Conservation (phyloP, 2,888 invertebrate genomes). For the Eristalis intricaria region DNA sequence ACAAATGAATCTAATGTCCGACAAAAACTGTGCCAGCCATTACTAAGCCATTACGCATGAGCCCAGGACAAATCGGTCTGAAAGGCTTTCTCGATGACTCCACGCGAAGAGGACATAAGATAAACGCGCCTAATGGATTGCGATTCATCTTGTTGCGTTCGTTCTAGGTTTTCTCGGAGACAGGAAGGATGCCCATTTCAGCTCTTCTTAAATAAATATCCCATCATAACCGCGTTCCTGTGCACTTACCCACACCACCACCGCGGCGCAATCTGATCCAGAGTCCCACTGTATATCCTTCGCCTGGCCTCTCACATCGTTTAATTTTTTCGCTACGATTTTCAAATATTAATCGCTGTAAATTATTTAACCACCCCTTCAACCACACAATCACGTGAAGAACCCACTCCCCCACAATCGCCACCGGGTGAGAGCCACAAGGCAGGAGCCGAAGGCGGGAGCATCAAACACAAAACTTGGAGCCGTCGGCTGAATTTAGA, state of each 20-base stretch:
- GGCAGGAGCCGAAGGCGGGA: neutral
- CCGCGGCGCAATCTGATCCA: neutral
- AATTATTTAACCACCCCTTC: conserved; percentile 24
- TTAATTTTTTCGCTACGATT: conserved; percentile 9
- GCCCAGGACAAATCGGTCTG: too few relatives aligned
- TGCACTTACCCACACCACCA: neutral
- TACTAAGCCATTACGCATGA: too few relatives aligned
- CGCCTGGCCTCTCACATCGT: conserved; percentile 11
- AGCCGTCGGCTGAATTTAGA: conserved; percentile 23
- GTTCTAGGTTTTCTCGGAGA: neutral
- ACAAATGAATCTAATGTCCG: too few relatives aligned
- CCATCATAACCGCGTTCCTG: neutral
- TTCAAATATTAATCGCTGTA: conserved; percentile 45
- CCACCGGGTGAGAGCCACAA: neutral
- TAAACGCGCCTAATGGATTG: neutral
- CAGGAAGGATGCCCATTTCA: neutral
- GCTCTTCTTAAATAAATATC: neutral
- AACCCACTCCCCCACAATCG: neutral
- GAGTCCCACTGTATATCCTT: neutral
- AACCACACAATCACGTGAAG: conserved; percentile 5
- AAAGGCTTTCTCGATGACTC: too few relatives aligned
- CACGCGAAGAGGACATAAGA: neutral
- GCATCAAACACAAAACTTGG: conserved; percentile 12
- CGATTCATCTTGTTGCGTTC: neutral
- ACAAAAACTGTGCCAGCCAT: too few relatives aligned